phyloP scores from a whole-genome alignment of 2,113 vertebrate genomes.

The Eulacestoma nigropectus region DNA sequence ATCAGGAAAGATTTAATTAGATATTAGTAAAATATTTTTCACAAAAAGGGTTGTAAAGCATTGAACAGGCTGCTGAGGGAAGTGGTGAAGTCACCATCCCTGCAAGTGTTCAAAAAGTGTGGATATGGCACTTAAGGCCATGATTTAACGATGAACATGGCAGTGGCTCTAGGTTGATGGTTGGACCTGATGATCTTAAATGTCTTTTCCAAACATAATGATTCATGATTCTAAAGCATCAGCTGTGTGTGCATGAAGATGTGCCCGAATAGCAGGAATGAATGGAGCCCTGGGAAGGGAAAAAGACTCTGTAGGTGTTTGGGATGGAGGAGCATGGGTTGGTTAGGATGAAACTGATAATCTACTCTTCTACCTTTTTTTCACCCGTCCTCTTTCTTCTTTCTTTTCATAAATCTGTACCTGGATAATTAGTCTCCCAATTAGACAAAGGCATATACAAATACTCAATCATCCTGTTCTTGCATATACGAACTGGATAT shows the following conservation, averaged over 20 bases:
- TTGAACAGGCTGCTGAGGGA: neutral
- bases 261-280: neutral
- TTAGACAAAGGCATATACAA: neutral
- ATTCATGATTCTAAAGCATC: neutral
- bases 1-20: neutral
- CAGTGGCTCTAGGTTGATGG: neutral
- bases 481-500: neutral
- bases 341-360: neutral
- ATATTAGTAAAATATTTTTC: neutral
- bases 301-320: neutral
- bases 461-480: neutral
- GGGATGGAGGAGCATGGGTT: neutral
- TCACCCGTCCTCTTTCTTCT: neutral
- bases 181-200: neutral
- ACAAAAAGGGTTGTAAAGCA: neutral
- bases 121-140: neutral
- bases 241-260: neutral
- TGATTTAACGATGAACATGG: neutral
- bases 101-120: neutral
- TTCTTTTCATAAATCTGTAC: neutral
- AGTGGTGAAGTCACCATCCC: neutral
- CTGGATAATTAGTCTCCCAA: neutral
- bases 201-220: neutral
- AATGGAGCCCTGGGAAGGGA: neutral
- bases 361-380: neutral